Conservation (phyloP, 2,113 vertebrate species). For the Neotragus pygmaeus region DNA sequence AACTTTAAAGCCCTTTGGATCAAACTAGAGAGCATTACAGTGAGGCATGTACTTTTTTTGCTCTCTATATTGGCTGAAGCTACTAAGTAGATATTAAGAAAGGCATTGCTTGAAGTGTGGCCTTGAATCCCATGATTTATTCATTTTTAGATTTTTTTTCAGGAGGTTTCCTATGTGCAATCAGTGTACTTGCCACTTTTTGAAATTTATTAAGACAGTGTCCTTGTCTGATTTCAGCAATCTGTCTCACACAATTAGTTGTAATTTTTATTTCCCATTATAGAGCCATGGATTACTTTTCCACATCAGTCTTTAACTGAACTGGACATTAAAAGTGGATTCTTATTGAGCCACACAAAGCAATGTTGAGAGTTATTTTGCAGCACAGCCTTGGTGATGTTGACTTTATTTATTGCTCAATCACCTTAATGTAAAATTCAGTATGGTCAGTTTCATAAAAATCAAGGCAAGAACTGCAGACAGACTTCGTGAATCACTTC, state of each 20-base stretch:
- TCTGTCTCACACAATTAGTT: not conserved
- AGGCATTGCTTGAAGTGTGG: not conserved
- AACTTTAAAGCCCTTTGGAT: not conserved
- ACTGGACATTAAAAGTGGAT: not conserved
- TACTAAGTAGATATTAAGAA: not conserved
- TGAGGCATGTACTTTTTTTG: not conserved
- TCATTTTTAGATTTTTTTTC: not conserved
- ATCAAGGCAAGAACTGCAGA: slow-evolving; percentile 11
- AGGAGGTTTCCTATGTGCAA: not conserved
- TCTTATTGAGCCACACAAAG: not conserved
- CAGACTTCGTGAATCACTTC: slow-evolving; percentile 26
- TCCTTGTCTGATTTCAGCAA: slow-evolving; percentile 22
- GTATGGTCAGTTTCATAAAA: not conserved
- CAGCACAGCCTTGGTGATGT: not conserved
- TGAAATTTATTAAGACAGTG: not conserved
- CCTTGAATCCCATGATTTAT: not conserved
- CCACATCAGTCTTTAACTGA: not conserved
- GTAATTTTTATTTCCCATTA: slow-evolving; percentile 15
- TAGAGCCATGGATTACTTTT: slow-evolving; percentile 15
- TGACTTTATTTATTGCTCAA: not conserved
- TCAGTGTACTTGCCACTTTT: not conserved
- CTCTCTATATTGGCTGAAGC: not conserved
- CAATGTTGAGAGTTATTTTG: not conserved
- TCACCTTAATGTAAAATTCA: slow-evolving; percentile 34
- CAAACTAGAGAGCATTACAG: not conserved